A percentile compares a stretch with the other conserved stretches of the same genome.
Conservation (phyloP, 2,113 vertebrate species). For the Microcebus murinus region DNA sequence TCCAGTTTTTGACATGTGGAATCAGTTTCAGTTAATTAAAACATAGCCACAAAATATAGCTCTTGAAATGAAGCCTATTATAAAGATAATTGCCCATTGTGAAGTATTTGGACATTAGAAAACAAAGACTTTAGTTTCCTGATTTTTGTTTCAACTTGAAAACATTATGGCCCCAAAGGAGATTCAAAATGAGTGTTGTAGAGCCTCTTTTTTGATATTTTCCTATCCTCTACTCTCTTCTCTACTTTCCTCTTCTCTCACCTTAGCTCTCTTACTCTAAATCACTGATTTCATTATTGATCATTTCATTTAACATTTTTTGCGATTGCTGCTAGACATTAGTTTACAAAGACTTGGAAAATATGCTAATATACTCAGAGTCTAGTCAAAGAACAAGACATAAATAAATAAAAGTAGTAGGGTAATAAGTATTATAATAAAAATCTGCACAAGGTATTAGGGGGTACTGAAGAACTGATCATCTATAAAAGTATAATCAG, state of each 20-base stretch:
- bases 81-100: constrained; percentile 11
- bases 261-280: not conserved
- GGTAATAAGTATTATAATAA: not conserved
- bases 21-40: constrained; percentile 65
- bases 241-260: not conserved
- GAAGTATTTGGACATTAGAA: not conserved
- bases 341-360: not conserved
- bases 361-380: not conserved
- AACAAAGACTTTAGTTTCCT: not conserved
- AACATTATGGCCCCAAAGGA: not conserved
- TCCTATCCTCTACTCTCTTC: not conserved
- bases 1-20: constrained; percentile 1
- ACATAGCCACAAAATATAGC: not conserved
- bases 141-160: not conserved
- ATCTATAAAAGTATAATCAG: not conserved
- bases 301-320: constrained; percentile 17
- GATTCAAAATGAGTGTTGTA: not conserved
- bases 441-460: not conserved
- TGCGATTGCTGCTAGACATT: not conserved
- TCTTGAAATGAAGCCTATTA: not conserved
- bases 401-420: not conserved
- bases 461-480: not conserved
- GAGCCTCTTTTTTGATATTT: not conserved
- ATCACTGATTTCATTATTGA: not conserved
- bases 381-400: not conserved